phyloP scores from a whole-genome alignment of 2,797 vertebrate species.

The Hoplostethus atlanticus region DNA sequence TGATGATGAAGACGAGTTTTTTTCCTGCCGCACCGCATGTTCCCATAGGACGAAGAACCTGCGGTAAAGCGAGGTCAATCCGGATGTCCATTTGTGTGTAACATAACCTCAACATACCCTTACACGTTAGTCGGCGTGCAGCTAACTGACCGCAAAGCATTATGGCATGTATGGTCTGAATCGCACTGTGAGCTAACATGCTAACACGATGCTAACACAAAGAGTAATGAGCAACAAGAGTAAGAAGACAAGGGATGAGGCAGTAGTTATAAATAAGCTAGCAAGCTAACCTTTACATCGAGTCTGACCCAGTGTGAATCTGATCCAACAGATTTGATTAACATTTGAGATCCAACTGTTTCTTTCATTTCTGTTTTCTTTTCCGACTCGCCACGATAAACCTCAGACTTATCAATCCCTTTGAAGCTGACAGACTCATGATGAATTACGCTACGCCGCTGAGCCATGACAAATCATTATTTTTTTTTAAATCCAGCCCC shows the following conservation, averaged over 20 bases:
- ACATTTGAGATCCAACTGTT: background rate
- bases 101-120: slow-evolving; percentile 9
- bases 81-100: slow-evolving; percentile 51
- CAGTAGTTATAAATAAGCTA: slow-evolving; percentile 16
- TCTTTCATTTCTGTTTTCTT: slow-evolving; percentile 28
- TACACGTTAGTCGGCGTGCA: slow-evolving; percentile 23
- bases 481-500: slow-evolving; percentile 55
- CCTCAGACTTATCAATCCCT: slow-evolving; percentile 36
- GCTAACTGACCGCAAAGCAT: slow-evolving; percentile 20
- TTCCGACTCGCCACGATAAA: slow-evolving; percentile 27
- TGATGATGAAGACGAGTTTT: slow-evolving; percentile 23
- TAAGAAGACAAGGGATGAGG: background rate
- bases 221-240: slow-evolving; percentile 3
- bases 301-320: slow-evolving; percentile 6
- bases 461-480: slow-evolving; percentile 46
- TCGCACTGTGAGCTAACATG: slow-evolving; percentile 10
- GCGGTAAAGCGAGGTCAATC: slow-evolving; percentile 58
- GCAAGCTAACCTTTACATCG: slow-evolving; percentile 16
- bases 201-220: no score
- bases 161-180: background rate
- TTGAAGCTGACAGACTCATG: slow-evolving; percentile 44
- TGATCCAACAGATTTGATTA: slow-evolving; percentile 6
- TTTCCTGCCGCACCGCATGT: background rate
- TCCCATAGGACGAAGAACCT: slow-evolving; percentile 56
- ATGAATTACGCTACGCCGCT: slow-evolving; percentile 10